Base-by-base conservation (phyloP, 2,888 invertebrate genomes). In the Drosophila pegasa region DNA sequence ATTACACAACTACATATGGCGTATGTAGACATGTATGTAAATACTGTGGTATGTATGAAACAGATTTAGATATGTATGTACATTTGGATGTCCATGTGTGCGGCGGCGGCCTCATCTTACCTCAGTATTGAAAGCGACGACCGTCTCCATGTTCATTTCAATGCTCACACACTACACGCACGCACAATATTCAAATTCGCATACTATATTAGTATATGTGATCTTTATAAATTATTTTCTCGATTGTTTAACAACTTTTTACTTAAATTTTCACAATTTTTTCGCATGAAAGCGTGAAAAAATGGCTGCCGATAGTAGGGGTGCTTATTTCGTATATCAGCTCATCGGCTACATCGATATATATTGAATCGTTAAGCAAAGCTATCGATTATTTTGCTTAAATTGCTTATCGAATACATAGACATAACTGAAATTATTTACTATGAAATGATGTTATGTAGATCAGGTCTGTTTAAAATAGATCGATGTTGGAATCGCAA, bases 101-200 rank as follows among this genome's bases (percentile, higher is more conserved):
- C 50, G 35, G 75, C 50, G 72, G 78, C 78, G 40, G 52, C 56
- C 54, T 52, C 43, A 65, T 68, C 88, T 91, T 90, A 92, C 92
- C 91, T 92, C 92, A 81, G 87, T 90, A 84, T 92, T 92, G 77
- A 92, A 92, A 64, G 92, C 91, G 64, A 90, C 89, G 68, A 92
- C 92, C 78, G 91, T 92, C 75, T 92, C 92, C 92, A 92, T 92
- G 78, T 50, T 83, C 58, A 48, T 74, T 80, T 60, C 58, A 59
- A 62, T 70, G 59, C 51, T 68, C 76, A 80, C 80, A 66, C 80
- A 86, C 80, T 80, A 61, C 83, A 73, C 78, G 63, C 76, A 74
- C 83, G 47, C 73, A 73, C 82, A 51, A 75, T 45, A 48, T 70
- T 78, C 71, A 82, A 75, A 74, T 71, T 80, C 64, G 80, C 86